Percentiles rank a stretch among this genome's conserved stretches.
Evolutionary conservation across 2,888 invertebrate genomes (phyloP).

Genomic region (Ischnura elegans): DNA sequence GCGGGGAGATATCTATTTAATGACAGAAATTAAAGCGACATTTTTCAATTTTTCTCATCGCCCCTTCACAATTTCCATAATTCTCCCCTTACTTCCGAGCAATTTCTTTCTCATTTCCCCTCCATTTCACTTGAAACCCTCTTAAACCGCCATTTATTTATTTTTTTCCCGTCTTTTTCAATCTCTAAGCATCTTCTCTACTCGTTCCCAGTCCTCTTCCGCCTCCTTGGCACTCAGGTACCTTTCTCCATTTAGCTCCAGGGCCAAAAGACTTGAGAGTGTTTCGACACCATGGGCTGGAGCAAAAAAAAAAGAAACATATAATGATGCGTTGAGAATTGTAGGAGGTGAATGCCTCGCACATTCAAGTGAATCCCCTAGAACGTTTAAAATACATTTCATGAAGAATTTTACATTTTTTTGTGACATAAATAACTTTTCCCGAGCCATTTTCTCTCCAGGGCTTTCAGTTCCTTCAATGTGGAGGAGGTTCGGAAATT

Average conservation of each 20-base stretch:
- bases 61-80: neutral
- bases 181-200: neutral
- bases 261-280: neutral
- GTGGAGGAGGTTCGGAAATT: neutral
- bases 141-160: neutral
- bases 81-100: neutral
- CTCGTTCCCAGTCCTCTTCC: neutral
- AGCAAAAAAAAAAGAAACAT: neutral
- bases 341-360: neutral
- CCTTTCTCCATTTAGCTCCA: neutral
- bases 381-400: neutral
- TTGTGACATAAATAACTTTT: neutral
- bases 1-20: neutral
- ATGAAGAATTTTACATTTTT: neutral
- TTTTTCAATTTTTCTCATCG: neutral
- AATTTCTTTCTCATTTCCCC: neutral
- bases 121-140: slow-evolving; percentile 3
- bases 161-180: too few relatives aligned
- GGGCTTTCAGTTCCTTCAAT: neutral
- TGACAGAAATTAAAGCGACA: slow-evolving; percentile 11
- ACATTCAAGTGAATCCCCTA: neutral
- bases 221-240: neutral
- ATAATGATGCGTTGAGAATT: neutral
- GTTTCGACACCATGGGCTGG: neutral
- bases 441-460: neutral